Percentiles rank a stretch among this genome's conserved stretches.
These are phyloP conservation scores for Trichomalopsis sarcophagae DNA, from an alignment of 1,140 invertebrate genomes.

Conservation along the genomic window DNA sequence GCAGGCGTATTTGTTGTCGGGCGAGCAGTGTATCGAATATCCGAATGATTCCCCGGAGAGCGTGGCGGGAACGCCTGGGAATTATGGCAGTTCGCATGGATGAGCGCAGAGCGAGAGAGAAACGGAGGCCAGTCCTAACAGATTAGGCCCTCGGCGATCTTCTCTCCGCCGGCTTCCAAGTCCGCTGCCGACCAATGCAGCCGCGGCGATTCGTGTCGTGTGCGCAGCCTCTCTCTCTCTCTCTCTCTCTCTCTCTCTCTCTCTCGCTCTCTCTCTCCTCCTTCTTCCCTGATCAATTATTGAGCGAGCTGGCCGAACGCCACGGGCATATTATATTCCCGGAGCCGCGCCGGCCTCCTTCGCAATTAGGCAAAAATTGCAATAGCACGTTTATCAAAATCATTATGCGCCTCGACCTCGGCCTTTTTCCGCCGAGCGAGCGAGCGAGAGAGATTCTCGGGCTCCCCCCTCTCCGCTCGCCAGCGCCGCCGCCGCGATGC, in stretches of 20 bases:
- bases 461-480: neutral
- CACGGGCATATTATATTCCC: neutral
- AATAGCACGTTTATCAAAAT: conserved; percentile 30
- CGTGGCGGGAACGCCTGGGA: conserved; percentile 25
- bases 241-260: too few relatives aligned
- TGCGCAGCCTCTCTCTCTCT: neutral
- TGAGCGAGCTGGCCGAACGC: conserved; percentile 48
- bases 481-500: too few relatives aligned
- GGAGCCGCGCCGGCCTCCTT: neutral
- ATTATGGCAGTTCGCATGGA: neutral
- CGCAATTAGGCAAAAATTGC: conserved; percentile 25
- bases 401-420: conserved; percentile 32
- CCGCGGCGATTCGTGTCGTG: neutral
- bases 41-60: conserved; percentile 14
- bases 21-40: neutral
- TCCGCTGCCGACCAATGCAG: neutral
- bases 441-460: neutral
- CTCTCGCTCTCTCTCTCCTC: neutral
- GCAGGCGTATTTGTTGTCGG: conserved; percentile 23
- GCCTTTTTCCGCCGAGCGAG: conserved; percentile 11
- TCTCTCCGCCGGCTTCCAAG: conserved; percentile 50
- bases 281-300: conserved; percentile 49
- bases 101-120: neutral
- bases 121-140: conserved; percentile 14
- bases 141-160: conserved; percentile 37